These are phyloP conservation scores for Polydrusus cervinus DNA, from an alignment of 2,888 invertebrate species.

Conservation along the genomic window DNA sequence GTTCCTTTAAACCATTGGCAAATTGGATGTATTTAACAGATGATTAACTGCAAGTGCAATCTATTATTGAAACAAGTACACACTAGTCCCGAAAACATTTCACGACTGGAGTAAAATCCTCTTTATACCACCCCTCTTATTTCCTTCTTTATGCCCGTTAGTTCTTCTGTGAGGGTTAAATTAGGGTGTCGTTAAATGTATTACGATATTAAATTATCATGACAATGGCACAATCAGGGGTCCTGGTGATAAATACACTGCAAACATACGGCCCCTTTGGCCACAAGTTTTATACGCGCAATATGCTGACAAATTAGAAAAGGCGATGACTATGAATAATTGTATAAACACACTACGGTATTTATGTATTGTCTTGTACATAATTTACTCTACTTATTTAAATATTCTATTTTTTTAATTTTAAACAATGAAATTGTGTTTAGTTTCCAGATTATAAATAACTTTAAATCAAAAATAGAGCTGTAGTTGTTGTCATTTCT, in stretches of 20 bases:
- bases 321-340: conserved; percentile 66
- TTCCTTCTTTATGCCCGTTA: conserved; percentile 48
- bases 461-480: no score
- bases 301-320: conserved; percentile 70
- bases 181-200: conserved; percentile 73
- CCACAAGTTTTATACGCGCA: conserved; percentile 72
- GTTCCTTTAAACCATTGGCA: conserved; percentile 4
- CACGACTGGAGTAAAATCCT: conserved; percentile 47
- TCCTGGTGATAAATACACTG: conserved; percentile 71
- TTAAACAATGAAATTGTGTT: no score
- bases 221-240: conserved; percentile 72
- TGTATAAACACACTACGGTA: conserved; percentile 63
- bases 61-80: conserved; percentile 49
- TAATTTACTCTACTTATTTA: no score
- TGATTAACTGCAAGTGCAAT: conserved; percentile 54
- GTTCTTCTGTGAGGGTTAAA: conserved; percentile 64
- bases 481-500: no score
- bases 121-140: conserved; percentile 54
- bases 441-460: no score
- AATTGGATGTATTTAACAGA: conserved; percentile 45
- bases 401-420: no score
- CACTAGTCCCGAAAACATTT: conserved; percentile 48
- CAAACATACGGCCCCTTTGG: conserved; percentile 72
- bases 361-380: not conserved
- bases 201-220: conserved; percentile 74